phyloP scores from a whole-genome alignment of 2,888 invertebrate species.

The Amaurobius ferox region DNA sequence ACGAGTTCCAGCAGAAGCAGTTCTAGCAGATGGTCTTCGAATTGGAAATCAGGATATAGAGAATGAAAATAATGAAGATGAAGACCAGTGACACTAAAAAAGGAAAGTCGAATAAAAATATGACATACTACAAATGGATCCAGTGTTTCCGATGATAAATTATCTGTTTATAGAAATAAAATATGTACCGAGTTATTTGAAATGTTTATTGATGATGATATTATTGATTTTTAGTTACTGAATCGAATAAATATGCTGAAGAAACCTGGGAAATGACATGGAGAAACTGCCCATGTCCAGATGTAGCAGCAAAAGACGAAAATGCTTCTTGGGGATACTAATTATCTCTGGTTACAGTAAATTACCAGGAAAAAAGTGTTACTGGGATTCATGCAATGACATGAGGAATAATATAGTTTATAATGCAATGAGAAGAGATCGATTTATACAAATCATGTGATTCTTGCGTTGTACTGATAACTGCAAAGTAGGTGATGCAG shows the following conservation, averaged over 20 bases:
- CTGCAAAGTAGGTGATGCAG: background rate
- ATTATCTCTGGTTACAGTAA: slow-evolving; percentile 12
- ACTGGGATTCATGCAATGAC: background rate
- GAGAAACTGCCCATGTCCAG: background rate
- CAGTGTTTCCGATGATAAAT: background rate
- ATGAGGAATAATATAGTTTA: background rate
- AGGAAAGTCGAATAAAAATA: background rate
- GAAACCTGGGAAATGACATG: too few relatives aligned
- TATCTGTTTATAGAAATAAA: background rate
- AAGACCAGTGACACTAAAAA: background rate
- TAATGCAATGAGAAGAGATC: slow-evolving; percentile 10
- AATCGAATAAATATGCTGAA: background rate
- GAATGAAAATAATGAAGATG: background rate
- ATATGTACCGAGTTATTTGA: background rate
- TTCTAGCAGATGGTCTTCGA: too few relatives aligned
- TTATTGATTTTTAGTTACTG: background rate
- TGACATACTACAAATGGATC: background rate
- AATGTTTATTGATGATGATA: background rate
- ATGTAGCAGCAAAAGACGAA: background rate
- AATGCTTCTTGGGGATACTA: background rate
- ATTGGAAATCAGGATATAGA: background rate
- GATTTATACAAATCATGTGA: background rate
- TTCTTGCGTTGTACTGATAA: slow-evolving; percentile 7
- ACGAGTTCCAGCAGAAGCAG: background rate
- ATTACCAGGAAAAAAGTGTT: background rate